phyloP scores from a whole-genome alignment of 2,888 invertebrate species.

The Julus scandinavius region DNA sequence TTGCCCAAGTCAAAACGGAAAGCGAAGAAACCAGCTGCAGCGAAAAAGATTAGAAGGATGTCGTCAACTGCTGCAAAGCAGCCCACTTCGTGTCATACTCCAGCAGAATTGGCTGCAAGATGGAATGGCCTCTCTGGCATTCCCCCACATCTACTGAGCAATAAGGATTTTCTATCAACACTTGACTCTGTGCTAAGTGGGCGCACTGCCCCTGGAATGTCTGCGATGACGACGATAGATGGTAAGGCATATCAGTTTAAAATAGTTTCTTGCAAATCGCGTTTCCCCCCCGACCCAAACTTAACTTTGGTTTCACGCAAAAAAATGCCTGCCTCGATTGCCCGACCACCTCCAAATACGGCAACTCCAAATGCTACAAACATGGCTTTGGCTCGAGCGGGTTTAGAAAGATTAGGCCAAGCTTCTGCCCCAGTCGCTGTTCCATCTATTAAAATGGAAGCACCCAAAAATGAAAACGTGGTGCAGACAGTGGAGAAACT shows the following conservation, averaged over 20 bases:
- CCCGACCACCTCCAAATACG: background rate
- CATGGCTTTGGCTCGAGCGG: background rate
- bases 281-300: background rate
- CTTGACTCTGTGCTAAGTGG: background rate
- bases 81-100: background rate
- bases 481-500: background rate
- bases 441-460: background rate
- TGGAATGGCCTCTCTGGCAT: background rate
- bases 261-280: background rate
- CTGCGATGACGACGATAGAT: background rate
- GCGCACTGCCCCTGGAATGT: background rate
- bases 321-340: background rate
- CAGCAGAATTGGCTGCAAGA: background rate
- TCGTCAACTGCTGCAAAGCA: background rate
- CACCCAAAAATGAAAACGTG: background rate
- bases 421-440: background rate
- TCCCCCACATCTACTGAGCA: background rate
- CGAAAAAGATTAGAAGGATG: background rate
- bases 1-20: conserved; percentile 55
- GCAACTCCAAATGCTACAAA: background rate
- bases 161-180: background rate
- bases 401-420: background rate
- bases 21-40: conserved; percentile 45
- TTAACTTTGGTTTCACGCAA: background rate
- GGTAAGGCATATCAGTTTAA: background rate